Evolutionary conservation across 1,140 invertebrate species (phyloP), one percentile per base, ranked within the genome.

Genomic region (Rhynchophorus ferrugineus): DNA sequence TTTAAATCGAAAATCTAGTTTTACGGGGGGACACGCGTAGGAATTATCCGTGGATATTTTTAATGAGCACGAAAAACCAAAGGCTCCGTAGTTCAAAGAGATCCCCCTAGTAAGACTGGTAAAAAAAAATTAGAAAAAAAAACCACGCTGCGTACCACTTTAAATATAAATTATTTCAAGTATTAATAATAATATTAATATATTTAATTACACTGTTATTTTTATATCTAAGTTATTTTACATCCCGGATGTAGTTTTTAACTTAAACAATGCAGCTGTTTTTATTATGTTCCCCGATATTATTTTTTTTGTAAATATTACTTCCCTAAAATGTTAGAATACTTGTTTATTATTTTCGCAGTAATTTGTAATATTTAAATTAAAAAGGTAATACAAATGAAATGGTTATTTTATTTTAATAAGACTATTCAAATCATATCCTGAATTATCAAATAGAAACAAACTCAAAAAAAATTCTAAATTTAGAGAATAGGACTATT

Each of bases 341-440:
- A 54, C 29, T 52, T 51, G 50, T 44, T 52, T 46, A 46, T 54
- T 56, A 56, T 50, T 54, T 54, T 43, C 51, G 47, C 51, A 54
- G 51, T 56, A 58, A 54, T 51, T 54, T 54, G 51, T 54, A 54
- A 54, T 54, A 41, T 54, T 54, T 54, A 54, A 54, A 54, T 36
- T 45, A 54, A 54, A 54, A 54, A 16, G 16, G 35, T 47, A 11
- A 47, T 29, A 29, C 24, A 29, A 29, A 29, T 29, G 11, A 6
- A 29, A 6, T 29, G 5, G 24, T 29, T 29, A 6, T 29, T 29
- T 29, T 29, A 6, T 29, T 29, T 11, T 29, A 29, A 29, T n/a
- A n/a, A n/a, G n/a, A n/a, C n/a, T n/a, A n/a, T n/a, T n/a, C n/a
- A n/a, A n/a, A n/a, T n/a, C n/a, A n/a, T n/a, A n/a, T n/a, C n/a